Conservation (phyloP, 2,113 vertebrate genomes). For the Eudorcas thomsonii region DNA sequence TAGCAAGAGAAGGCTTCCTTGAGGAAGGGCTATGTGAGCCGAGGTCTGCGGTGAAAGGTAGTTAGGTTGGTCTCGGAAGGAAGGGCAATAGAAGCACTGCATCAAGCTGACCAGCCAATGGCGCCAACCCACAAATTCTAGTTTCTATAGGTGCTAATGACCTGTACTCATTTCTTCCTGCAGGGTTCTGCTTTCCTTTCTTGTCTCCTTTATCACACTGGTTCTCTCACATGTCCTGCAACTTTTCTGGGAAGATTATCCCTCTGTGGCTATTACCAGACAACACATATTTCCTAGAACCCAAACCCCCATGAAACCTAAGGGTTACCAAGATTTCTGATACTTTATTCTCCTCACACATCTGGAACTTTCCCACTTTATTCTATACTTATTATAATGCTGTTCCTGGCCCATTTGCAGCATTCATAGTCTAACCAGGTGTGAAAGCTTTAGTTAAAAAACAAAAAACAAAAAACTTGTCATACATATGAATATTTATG, state of each 20-base stretch:
- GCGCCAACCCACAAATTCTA: not conserved
- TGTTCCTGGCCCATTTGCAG: not conserved
- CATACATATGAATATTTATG: not conserved
- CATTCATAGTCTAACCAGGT: constrained; percentile 4
- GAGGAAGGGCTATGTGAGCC: not conserved
- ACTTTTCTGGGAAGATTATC: not conserved
- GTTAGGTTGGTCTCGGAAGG: not conserved
- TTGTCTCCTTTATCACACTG: not conserved
- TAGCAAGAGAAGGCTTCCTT: not conserved
- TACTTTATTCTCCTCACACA: not conserved
- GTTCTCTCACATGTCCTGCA: not conserved
- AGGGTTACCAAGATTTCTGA: not conserved
- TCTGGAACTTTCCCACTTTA: not conserved
- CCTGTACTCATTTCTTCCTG: not conserved
- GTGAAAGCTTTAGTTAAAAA: not conserved
- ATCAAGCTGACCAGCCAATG: not conserved
- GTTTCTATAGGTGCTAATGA: not conserved
- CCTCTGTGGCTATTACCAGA: not conserved
- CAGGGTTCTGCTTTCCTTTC: not conserved
- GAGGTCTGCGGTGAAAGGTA: not conserved
- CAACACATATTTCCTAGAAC: not conserved
- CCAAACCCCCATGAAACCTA: not conserved
- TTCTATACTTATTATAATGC: not conserved
- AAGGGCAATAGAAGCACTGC: not conserved
- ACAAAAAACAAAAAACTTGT: not conserved